Percentiles rank a stretch among this genome's conserved stretches.
phyloP scores from a whole-genome alignment of 2,113 vertebrate species.

The Boulengeromyrus knoepffleri region DNA sequence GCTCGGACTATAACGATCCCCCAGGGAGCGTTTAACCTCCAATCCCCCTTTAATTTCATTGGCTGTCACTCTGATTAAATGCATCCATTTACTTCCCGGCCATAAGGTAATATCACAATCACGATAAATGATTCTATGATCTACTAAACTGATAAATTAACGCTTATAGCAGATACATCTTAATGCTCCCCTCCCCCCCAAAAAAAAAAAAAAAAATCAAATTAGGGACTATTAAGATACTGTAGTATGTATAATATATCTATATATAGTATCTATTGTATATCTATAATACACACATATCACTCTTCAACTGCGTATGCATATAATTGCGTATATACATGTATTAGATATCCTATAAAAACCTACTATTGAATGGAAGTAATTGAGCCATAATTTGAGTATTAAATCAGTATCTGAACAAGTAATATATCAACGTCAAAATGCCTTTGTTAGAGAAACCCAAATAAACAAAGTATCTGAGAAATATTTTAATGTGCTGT shows the following conservation, averaged over 20 bases:
- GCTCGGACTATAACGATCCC: background rate
- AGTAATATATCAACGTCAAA: background rate
- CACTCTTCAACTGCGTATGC: background rate
- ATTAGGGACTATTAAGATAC: background rate
- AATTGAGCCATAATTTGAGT: background rate
- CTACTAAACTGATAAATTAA: too few relatives aligned
- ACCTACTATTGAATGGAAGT: background rate
- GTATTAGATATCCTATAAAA: background rate
- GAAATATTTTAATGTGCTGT: background rate
- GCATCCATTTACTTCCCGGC: background rate
- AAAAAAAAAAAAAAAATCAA: background rate
- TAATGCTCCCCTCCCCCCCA: too few relatives aligned
- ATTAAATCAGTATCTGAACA: background rate
- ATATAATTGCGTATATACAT: background rate
- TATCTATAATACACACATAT: background rate
- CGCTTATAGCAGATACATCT: background rate
- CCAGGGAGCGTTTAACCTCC: background rate
- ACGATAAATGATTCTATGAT: background rate
- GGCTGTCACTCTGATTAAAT: constrained; percentile 1
- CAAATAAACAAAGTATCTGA: constrained; percentile 9
- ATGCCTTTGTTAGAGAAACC: background rate
- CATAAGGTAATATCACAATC: background rate
- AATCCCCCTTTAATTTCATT: background rate
- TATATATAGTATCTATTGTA: background rate
- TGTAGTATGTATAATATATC: background rate